Evolutionary conservation across 2,113 vertebrate species (phyloP), one percentile per base, ranked within the genome.

Genomic region (Cololabis saira): DNA sequence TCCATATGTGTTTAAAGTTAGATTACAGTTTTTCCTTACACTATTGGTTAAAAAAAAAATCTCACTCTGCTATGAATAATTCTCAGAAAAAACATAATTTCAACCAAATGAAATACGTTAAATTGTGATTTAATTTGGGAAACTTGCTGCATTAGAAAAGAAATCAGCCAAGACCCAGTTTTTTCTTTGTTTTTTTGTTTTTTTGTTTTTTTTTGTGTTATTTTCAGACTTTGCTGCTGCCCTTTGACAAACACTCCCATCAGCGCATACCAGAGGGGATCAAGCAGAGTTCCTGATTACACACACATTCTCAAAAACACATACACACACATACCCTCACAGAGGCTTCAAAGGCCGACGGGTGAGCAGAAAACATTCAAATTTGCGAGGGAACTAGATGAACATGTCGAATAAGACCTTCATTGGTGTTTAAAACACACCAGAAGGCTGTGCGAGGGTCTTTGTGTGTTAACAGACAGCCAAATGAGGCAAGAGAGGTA

Each of bases 181-280:
- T 83, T 61, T 19, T 9, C 30, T 33, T 53, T 33, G 27, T 30
- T 52, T 44, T 77, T 81, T 61, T 30, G 30, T 37, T 37, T 37
- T 37, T 7, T 37, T 37, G 8, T 10, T n/a, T 2, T 12, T n/a
- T 44, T 44, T 44, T 82, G 81, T 78, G 58, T 37, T 37, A 12
- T 81, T 78, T 80, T 67, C 63, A 83, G 84, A 72, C 80, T 79
- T 63, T 68, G 71, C 80, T 82, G 74, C 78, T 90, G 86, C 82
- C 87, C 90, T 91, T 90, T 91, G 85, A 88, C 86, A 89, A 87
- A 85, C 71, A 78, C 82, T 86, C 81, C 84, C 42, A 0, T 81
- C 69, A 87, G 78, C 86, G 87, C 90, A 91, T 90, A 90, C 89
- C 87, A 90, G 82, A 91, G 87, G 85, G 89, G 87, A 90, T 91